Evolutionary conservation across 2,113 vertebrate species (phyloP).

Genomic region (Lichenostomus cassidix): DNA sequence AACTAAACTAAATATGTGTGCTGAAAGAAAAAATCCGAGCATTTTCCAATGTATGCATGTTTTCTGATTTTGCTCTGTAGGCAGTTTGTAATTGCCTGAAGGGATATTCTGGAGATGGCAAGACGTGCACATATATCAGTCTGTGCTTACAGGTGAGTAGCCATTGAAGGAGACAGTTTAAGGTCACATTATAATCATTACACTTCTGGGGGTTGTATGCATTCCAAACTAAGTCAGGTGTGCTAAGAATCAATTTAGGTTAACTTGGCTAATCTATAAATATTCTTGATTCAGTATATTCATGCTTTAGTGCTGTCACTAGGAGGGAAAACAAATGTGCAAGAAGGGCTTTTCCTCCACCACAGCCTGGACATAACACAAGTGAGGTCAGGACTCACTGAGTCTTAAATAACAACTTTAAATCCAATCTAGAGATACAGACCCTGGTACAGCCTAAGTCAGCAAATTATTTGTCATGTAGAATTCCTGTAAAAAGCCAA

Average conservation of each 20-base stretch:
- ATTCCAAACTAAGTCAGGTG: background rate
- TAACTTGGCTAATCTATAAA: background rate
- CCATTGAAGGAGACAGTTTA: background rate
- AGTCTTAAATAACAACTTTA: background rate
- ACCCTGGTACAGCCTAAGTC: background rate
- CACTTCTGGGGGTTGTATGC: background rate
- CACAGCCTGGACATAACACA: background rate
- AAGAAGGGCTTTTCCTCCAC: background rate
- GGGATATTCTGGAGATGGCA: conserved; percentile 82
- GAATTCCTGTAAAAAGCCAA: background rate
- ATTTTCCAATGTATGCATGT: background rate
- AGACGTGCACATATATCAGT: conserved; percentile 77
- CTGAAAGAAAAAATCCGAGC: background rate
- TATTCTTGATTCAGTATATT: background rate
- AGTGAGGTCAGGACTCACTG: background rate
- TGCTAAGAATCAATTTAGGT: background rate
- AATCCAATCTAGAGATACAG: background rate
- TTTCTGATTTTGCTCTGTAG: conserved; percentile 65
- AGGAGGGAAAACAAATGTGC: background rate
- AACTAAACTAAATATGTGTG: background rate
- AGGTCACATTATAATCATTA: background rate
- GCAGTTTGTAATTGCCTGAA: conserved; percentile 82
- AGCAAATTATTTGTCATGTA: background rate
- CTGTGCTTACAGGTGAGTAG: conserved; percentile 81
- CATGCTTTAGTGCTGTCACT: background rate